Evolutionary conservation across 1,140 invertebrate species (phyloP), one percentile per base, ranked within the genome.

Genomic region (Drosophila mojavensis): DNA sequence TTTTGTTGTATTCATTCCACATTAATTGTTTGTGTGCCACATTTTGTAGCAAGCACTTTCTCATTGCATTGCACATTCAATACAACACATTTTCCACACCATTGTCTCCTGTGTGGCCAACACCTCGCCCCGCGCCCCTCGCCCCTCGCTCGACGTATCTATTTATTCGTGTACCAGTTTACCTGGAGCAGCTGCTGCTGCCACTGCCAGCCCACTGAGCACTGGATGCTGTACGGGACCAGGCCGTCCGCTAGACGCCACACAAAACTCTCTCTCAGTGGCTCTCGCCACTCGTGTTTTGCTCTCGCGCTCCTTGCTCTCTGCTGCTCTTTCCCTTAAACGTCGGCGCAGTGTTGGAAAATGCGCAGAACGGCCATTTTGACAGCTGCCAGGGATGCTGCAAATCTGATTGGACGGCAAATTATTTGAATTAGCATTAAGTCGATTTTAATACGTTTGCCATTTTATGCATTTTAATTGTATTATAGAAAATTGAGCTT

Each of bases 351-450:
- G 47, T 50, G 41, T 43, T 47, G 39, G n/a, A 4, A 43, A 48
- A 17, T 55, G 72, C 72, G 63, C 73, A 80, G 26, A 56, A 67
- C 59, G 48, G 6, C 15, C 43, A 58, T 50, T 41, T 75, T 63
- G 67, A 75, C 75, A 81, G 76, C n/a, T 71, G 76, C 62, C 83
- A 86, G 83, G 83, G 83, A 88, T 86, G 83, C 83, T 86, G 82
- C 53, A 13, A 6, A 5, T 28, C 0, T 9, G 20, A 41, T 0
- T 70, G 41, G 78, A 81, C 67, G 17, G 48, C 3, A 10, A 47
- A 7, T 73, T 71, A 66, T 56, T 62, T 59, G 7, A 26, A 26
- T 47, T 20, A 5, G n/a, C 5, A 45, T 5, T 45, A 33, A 33
- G 6, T 33, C 5, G 30, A 33, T 7, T 33, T 28, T 3, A 28